Evolutionary conservation across 2,888 invertebrate genomes (phyloP).

Genomic region (Dynastes hyllus): DNA sequence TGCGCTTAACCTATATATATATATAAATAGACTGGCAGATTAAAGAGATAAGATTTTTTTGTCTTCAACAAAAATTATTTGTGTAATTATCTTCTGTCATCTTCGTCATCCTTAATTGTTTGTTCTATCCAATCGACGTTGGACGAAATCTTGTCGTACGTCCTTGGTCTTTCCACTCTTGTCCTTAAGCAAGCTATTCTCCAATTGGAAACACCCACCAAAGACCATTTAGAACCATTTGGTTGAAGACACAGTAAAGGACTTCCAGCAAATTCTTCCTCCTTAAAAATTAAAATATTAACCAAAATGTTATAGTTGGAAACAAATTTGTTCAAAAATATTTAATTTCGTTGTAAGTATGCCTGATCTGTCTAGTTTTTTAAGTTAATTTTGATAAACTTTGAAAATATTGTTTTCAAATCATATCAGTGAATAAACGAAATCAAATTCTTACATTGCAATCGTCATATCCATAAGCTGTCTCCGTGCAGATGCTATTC

Average conservation of each 20-base stretch:
- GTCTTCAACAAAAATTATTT: not conserved
- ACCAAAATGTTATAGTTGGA: not conserved
- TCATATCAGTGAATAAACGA: no score
- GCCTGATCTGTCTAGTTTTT: no score
- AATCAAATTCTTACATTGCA: constrained; percentile 81
- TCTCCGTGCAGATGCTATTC: constrained; percentile 89
- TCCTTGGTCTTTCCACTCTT: constrained; percentile 84
- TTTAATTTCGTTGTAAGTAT: no score
- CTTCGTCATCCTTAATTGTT: constrained; percentile 74
- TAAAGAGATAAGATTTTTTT: not conserved
- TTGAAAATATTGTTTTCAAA: no score
- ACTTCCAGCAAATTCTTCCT: constrained; percentile 91
- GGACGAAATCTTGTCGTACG: constrained; percentile 87
- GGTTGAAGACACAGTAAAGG: constrained; percentile 87
- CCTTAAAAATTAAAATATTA: constrained; percentile 72
- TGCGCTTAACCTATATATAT: not conserved
- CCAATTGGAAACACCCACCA: constrained; percentile 89
- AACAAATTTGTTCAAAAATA: no score
- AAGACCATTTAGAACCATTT: constrained; percentile 83
- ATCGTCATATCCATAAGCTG: constrained; percentile 85
- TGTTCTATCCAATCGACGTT: constrained; percentile 90
- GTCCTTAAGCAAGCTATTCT: constrained; percentile 88
- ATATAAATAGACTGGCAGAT: not conserved
- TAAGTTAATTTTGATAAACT: no score
- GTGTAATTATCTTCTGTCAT: not conserved